phyloP scores from a whole-genome alignment of 1,140 invertebrate species.

The Dendroctonus valens region DNA sequence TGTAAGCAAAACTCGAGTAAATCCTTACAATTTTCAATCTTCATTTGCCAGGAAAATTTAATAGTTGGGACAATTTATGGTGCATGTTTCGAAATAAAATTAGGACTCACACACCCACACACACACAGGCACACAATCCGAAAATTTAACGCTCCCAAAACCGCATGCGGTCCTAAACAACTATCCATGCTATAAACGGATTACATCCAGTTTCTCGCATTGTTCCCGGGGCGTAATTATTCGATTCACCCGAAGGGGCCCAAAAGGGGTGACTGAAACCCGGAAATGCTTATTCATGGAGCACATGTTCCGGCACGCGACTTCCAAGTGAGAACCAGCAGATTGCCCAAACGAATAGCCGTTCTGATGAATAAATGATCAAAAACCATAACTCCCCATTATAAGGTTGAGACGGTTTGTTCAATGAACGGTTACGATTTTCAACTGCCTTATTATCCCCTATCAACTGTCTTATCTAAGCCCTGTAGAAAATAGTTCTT shows the following conservation, averaged over 20 bases:
- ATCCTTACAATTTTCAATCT: no score
- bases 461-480: no score
- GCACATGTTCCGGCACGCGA: constrained; percentile 32
- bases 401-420: no score
- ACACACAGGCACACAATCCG: constrained; percentile 25
- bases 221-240: constrained; percentile 28
- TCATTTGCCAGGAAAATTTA: no score
- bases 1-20: no score
- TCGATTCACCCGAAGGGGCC: constrained; percentile 9
- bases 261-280: constrained; percentile 21
- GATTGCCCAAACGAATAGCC: constrained; percentile 7
- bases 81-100: background rate
- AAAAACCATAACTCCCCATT: no score
- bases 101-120: background rate
- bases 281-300: constrained; percentile 30
- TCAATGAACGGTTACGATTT: no score
- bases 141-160: constrained; percentile 32
- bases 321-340: constrained; percentile 16
- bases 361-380: background rate
- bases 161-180: constrained; percentile 31
- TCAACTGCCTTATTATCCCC: no score
- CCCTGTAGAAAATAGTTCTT: no score
- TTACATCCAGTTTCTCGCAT: constrained; percentile 33
- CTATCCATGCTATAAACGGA: constrained; percentile 29
- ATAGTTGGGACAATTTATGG: no score